A percentile compares a stretch with the other conserved stretches of the same genome.
Evolutionary conservation across 2,888 invertebrate species (phyloP).

Genomic region (Eupithecia subumbrata): DNA sequence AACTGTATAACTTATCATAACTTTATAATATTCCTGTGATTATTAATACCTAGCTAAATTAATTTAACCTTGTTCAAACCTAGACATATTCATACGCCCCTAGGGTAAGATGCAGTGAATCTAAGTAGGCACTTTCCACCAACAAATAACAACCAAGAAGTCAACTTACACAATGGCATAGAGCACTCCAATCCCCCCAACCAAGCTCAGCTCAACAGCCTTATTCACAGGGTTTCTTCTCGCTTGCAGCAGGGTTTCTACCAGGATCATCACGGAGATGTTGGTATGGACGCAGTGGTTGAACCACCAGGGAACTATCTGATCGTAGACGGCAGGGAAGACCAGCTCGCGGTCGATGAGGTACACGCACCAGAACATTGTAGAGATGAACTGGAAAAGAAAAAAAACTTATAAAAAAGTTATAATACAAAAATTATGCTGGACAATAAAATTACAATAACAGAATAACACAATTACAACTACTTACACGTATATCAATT

Average conservation of each 20-base stretch:
- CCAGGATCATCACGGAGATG: conserved; percentile 73
- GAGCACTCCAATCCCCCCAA: conserved; percentile 49
- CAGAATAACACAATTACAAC: too few relatives aligned
- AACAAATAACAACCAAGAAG: background rate
- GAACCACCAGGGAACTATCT: conserved; percentile 82
- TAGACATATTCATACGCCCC: too few relatives aligned
- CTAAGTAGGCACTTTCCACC: too few relatives aligned
- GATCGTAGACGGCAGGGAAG: conserved; percentile 79
- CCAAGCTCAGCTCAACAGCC: conserved; percentile 60
- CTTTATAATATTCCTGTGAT: too few relatives aligned
- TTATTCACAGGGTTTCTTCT: conserved; percentile 60
- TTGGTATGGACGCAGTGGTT: conserved; percentile 85
- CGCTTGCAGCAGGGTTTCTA: conserved; percentile 75
- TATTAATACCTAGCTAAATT: too few relatives aligned
- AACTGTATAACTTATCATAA: too few relatives aligned
- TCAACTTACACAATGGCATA: conserved; percentile 73
- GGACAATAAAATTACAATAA: too few relatives aligned
- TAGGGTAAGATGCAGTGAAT: too few relatives aligned
- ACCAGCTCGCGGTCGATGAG: conserved; percentile 82
- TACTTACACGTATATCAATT: too few relatives aligned
- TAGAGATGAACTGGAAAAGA: conserved; percentile 75
- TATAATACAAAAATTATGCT: too few relatives aligned
- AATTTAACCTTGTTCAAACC: too few relatives aligned
- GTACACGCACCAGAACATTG: conserved; percentile 83
- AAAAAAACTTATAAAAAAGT: too few relatives aligned